Evolutionary conservation across 30 jellyfish, hydroid and myxozoan genomes (phyloP), one percentile per base, ranked within the genome.

Genomic region (Pelagia noctiluca): DNA sequence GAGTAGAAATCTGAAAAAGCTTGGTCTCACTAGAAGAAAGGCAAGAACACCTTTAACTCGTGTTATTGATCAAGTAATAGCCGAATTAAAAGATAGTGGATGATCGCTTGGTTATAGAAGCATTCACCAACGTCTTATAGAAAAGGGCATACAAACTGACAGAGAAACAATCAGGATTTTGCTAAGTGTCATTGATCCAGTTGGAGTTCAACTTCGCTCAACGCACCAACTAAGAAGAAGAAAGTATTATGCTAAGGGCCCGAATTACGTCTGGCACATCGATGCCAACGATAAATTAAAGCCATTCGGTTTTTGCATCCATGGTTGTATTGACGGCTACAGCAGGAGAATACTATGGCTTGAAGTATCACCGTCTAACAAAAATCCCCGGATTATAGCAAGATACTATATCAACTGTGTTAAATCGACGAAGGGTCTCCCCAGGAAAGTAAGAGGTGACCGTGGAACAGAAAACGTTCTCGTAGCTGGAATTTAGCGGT

Each of bases 261-360:
- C 89, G n/a, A 78, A 78, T 66, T 63, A 61, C 19, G 62, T 53
- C 48, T 78, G 85, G 85, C n/a, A n/a, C n/a, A n/a, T n/a, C n/a
- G n/a, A n/a, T n/a, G n/a, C n/a, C n/a, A n/a, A n/a, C n/a, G n/a
- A 48, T 23, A 73, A 73, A 50, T 32, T 73, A 11, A 46, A 38
- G 13, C 85, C 85, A 19, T 73, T 73, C 49, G 85, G 85, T 18
- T 73, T 73, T 21, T 26, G 32, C 7, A 73, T 73, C 77, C n/a
- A n/a, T n/a, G n/a, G n/a, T n/a, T n/a, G n/a, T n/a, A n/a, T n/a
- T n/a, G n/a, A n/a, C n/a, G n/a, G 85, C 85, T 72, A 46, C 36
- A 72, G 85, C 46, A 72, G 85, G 46, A 38, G 42, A 35, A 46
- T 72, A 46, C 36, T 72, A 26, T 72, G 85, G 85, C 76, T 72